phyloP scores from a whole-genome alignment of 2,797 vertebrate species.

The Protosalanx chinensis region DNA sequence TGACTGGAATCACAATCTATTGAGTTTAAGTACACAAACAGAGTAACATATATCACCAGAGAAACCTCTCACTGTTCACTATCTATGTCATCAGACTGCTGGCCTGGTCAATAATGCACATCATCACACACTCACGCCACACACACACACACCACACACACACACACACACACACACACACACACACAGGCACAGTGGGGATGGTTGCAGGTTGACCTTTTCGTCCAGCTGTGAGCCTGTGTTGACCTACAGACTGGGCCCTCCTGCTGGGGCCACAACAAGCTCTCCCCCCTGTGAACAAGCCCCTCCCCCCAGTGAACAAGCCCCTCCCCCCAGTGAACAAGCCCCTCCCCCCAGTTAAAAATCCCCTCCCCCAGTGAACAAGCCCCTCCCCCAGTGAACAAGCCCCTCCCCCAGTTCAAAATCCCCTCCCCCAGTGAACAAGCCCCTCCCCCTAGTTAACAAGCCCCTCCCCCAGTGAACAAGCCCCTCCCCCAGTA shows the following conservation, averaged over 20 bases:
- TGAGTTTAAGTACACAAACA: conserved; percentile 6
- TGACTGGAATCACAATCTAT: conserved; percentile 22
- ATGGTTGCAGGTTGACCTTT: conserved; percentile 52
- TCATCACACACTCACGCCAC: conserved; percentile 15
- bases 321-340: background rate
- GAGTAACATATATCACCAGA: conserved; percentile 13
- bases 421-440: too few species aligned
- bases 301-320: conserved; percentile 23
- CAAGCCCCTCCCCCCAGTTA: too few species aligned
- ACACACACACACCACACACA: background rate
- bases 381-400: too few species aligned
- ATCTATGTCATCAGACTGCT: background rate
- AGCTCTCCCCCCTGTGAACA: conserved; percentile 37
- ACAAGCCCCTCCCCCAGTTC: too few species aligned
- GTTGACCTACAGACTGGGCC: conserved; percentile 24
- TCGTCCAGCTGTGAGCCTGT: conserved; percentile 31
- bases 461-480: too few species aligned
- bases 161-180: background rate
- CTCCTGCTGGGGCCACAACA: conserved; percentile 55
- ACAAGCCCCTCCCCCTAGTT: too few species aligned
- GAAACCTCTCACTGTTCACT: background rate
- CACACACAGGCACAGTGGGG: background rate
- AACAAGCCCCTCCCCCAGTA: background rate
- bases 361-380: too few species aligned
- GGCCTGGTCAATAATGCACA: conserved; percentile 9